A percentile compares a stretch with the other conserved stretches of the same genome.
Conservation (phyloP, 1,140 invertebrate species). For the Dinoponera quadriceps region DNA sequence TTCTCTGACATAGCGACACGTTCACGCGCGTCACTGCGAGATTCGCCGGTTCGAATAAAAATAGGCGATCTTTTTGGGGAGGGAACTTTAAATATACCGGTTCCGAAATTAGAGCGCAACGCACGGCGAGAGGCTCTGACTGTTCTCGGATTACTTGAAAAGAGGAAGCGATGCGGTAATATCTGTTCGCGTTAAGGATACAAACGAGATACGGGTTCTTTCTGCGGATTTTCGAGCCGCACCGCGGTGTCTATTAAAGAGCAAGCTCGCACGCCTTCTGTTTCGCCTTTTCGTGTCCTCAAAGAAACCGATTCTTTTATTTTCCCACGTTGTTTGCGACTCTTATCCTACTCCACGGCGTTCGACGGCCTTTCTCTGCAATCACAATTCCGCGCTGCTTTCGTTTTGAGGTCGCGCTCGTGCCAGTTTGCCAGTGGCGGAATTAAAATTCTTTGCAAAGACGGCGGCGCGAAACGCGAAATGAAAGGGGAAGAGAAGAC, state of each 20-base stretch:
- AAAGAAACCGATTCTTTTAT: neutral
- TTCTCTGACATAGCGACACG: no score
- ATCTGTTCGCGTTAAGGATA: neutral
- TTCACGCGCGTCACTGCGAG: no score
- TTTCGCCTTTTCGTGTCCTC: neutral
- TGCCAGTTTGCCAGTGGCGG: constrained; percentile 19
- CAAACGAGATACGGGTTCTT: constrained; percentile 28
- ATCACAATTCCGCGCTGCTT: constrained; percentile 32
- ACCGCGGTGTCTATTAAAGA: constrained; percentile 45
- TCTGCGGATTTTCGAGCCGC: neutral
- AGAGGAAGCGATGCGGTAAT: neutral
- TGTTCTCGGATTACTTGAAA: constrained; percentile 1
- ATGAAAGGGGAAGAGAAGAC: neutral
- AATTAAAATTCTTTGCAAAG: constrained; percentile 59
- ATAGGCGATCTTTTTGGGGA: no score
- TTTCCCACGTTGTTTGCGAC: constrained; percentile 1
- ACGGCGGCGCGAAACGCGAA: neutral
- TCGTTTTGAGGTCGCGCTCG: neutral
- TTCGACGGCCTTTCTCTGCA: constrained; percentile 49
- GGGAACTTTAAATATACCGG: neutral
- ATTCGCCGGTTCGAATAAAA: constrained; percentile 17
- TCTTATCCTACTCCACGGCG: neutral
- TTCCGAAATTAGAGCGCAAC: neutral
- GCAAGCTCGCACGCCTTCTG: constrained; percentile 7
- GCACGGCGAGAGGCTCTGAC: neutral